These are phyloP conservation scores for cattle (Bos taurus) DNA, from an alignment of 2,113 vertebrate genomes.

Conservation along the genomic window ARS-UCD2.0 NC_037339.1:10028001-10028500, in stretches of 20 bases:
- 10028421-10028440: background rate
- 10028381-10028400: background rate
- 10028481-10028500: constrained; percentile 10
- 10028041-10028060: background rate
- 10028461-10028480: background rate
- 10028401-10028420: constrained; percentile 6
- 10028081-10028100: background rate
- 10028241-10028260: background rate
- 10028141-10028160: background rate
- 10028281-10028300: background rate
- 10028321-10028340: background rate
- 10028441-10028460: background rate
- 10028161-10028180: background rate
- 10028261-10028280: background rate
- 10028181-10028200: background rate
- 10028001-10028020: background rate
- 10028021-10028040: background rate
- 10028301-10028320: background rate
- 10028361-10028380: background rate
- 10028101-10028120: background rate
- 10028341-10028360: background rate
- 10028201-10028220: background rate
- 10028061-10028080: background rate
- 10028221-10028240: background rate
- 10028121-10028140: background rate